phyloP scores from a whole-genome alignment of 1,140 invertebrate genomes.

The Apis cerana region DNA sequence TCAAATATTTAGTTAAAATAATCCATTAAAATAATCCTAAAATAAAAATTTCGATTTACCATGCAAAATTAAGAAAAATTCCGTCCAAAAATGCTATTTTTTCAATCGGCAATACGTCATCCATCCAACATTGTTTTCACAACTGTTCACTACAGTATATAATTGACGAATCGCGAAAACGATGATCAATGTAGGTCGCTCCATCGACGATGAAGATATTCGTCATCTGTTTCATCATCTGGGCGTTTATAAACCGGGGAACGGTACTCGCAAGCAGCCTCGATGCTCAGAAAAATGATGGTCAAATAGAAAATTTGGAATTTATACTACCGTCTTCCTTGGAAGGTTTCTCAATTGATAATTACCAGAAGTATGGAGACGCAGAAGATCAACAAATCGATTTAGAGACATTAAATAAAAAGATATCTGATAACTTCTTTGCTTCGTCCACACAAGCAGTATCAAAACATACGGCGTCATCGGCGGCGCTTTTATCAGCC shows the following conservation, averaged over 20 bases:
- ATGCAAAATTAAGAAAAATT: neutral
- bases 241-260: slow-evolving; percentile 8
- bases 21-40: neutral
- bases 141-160: slow-evolving; percentile 43
- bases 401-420: neutral
- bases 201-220: slow-evolving; percentile 53
- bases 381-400: neutral
- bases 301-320: neutral
- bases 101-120: neutral
- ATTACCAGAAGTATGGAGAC: neutral
- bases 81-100: neutral
- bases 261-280: neutral
- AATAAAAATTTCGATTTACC: neutral
- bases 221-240: slow-evolving; percentile 29
- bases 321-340: neutral
- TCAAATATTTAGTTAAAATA: neutral
- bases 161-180: slow-evolving; percentile 38
- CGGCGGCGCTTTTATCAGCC: neutral
- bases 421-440: neutral
- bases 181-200: slow-evolving; percentile 24
- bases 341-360: neutral
- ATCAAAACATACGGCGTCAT: neutral
- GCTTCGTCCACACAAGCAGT: neutral
- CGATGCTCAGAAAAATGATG: neutral
- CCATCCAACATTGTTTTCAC: slow-evolving; percentile 26